Base-by-base conservation (phyloP, 1,140 invertebrate species). In the Caerostris darwini region DNA sequence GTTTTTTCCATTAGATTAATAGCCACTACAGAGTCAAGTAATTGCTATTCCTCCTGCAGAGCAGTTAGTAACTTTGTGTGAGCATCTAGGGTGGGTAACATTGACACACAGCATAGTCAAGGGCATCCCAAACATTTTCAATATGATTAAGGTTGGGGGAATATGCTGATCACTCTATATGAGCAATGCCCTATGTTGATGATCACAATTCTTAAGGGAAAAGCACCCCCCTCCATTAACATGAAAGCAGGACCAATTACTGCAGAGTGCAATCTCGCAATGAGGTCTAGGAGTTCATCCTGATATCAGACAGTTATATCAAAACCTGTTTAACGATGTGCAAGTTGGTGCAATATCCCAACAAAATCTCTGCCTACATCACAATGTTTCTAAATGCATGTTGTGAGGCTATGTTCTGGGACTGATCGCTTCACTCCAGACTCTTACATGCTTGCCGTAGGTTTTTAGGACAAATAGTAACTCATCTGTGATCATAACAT, bases 401-500 rank as follows among this genome's bases (percentile, higher is more conserved):
- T 58, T 58, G 57, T 86, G 57, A 6, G 57, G 5, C 7, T 17
- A 86, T 58, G n/a, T 86, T 86, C 57, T 86, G 0, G 17, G 64
- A n/a, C 64, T 17, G 4, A 19, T 5, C 6, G 5, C 5, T 53
- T 50, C 86, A 7, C 59, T 67, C 58, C 34, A 34, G 58, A 67
- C 86, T 10, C 59, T 88, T 88, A 50, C 34, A 17, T 12, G 8
- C 58, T 88, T 88, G n/a, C 67, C 34, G 53, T 61, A 34, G 34
- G 1, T 34, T 50, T 88, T 5, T 0, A 61, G n/a, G 17, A 3
- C 0, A 88, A 88, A 67, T 64, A 5, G 64, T 4, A 34, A 61
- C 86, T 88, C 61, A 67, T 34, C 59, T 87, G 85, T 61, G 85
- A 87, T 10, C 86, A 88, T 88, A 67, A 67, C 57, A 10, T 88